Evolutionary conservation across 2,888 invertebrate genomes (phyloP), one percentile per base, ranked within the genome.

Genomic region (Baccha elongata): DNA sequence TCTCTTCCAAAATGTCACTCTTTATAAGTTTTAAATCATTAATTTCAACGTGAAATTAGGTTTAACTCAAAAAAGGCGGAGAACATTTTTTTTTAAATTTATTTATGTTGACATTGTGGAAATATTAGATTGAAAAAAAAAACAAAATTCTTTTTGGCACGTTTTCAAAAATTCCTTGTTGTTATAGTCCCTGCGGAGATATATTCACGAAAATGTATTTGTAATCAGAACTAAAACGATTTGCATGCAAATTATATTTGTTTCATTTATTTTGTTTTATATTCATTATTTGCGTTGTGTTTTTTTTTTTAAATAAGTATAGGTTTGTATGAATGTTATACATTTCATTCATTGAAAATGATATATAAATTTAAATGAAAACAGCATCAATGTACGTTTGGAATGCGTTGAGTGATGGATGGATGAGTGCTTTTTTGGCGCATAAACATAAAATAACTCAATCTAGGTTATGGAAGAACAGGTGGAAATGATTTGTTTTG

Each of bases 21-120:
- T n/a, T n/a, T 44, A 0, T 15, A n/a, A 29, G 11, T 44, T 32
- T 19, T 7, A 44, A 60, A 26, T 60, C 15, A 29, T 60, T 60
- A 13, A 3, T 40, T 40, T 40, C 37, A 40, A 40, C 7, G 13
- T 37, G 37, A 13, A 37, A 13, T 6, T 11, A 11, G 8, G 11
- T 35, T 5, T 42, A 15, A 44, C 32, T n/a, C 7, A 11, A 7
- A 26, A 60, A 60, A 32, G 29, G 60, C 8, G 44, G 44, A 60
- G 19, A 29, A 7, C 11, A 42, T 35, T 23, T 35, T 42, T 72
- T 67, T 62, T 72, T n/a, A 52, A 42, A 46, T 72, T 62, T 68
- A 68, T 79, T 72, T 68, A 73, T 80, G 62, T 53, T 64, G 74
- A 58, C 67, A 55, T 74, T 80, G 73, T 64, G 68, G 73, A 80